These are phyloP conservation scores for Tichodroma muraria DNA, from an alignment of 2,113 vertebrate species.

Conservation along the genomic window DNA sequence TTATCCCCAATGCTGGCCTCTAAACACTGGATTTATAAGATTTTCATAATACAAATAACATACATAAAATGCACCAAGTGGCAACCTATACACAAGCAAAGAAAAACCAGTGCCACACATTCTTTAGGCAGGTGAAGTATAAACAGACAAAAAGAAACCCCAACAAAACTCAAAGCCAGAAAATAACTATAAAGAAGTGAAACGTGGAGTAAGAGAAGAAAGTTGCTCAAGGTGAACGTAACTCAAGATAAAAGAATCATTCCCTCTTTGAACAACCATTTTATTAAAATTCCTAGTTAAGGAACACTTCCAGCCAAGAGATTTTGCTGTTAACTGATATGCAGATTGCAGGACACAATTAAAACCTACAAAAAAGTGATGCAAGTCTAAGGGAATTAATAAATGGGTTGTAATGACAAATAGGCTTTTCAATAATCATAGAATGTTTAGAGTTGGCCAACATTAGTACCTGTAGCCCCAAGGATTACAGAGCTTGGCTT, in stretches of 20 bases:
- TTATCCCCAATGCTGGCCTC: neutral
- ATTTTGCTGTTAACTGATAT: neutral
- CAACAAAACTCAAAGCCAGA: neutral
- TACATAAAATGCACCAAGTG: neutral
- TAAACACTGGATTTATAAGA: neutral
- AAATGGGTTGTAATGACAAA: neutral
- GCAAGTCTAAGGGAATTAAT: neutral
- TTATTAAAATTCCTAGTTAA: neutral
- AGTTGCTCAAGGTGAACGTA: neutral
- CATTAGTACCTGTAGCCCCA: neutral
- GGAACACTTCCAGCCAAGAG: neutral
- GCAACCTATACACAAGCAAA: neutral
- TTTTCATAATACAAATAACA: neutral
- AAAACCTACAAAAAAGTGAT: neutral
- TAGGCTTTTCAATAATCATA: neutral
- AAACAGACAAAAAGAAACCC: neutral
- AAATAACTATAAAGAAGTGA: neutral
- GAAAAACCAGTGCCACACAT: neutral
- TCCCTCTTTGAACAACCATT: conserved; percentile 7
- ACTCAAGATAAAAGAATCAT: neutral
- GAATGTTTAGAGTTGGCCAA: neutral
- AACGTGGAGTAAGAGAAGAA: neutral
- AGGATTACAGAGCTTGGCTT: neutral
- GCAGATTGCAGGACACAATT: neutral
- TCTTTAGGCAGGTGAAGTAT: neutral